phyloP scores from a whole-genome alignment of 2,888 invertebrate species.

The Quadriops clusia region DNA sequence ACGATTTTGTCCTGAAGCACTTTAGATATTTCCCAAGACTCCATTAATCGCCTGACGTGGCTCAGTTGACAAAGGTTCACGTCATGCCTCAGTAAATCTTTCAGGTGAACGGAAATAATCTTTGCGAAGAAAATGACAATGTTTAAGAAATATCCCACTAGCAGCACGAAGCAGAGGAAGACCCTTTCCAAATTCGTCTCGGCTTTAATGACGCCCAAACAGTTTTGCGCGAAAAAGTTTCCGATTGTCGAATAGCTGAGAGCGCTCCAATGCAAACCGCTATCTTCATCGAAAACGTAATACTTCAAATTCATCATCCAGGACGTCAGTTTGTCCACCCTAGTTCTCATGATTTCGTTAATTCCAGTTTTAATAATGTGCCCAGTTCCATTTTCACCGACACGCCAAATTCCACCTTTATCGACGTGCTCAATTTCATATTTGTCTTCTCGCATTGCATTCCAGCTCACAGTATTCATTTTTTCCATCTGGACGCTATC shows the following conservation, averaged over 20 bases:
- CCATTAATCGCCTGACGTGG: constrained; percentile 8
- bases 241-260: constrained; percentile 7
- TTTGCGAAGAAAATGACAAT: constrained; percentile 8
- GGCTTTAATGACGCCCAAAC: constrained; percentile 9
- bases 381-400: too few relatives aligned
- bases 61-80: constrained; percentile 7
- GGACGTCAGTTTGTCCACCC: too few relatives aligned
- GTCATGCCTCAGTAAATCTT: constrained; percentile 8
- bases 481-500: too few relatives aligned
- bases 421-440: too few relatives aligned
- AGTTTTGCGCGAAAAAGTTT: constrained; percentile 8
- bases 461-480: too few relatives aligned
- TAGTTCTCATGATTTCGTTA: too few relatives aligned
- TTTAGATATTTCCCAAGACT: constrained; percentile 11
- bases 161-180: constrained; percentile 5
- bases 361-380: too few relatives aligned
- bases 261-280: constrained; percentile 7
- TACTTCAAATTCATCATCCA: constrained; percentile 10
- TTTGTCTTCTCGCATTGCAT: too few relatives aligned
- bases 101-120: constrained; percentile 9
- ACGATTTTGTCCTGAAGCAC: constrained; percentile 12
- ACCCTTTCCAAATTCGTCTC: constrained; percentile 7
- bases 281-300: constrained; percentile 5
- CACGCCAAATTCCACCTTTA: too few relatives aligned
- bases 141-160: constrained; percentile 9